These are phyloP conservation scores for Papilio gigon DNA, from an alignment of 2,888 invertebrate genomes.

Conservation along the genomic window DNA sequence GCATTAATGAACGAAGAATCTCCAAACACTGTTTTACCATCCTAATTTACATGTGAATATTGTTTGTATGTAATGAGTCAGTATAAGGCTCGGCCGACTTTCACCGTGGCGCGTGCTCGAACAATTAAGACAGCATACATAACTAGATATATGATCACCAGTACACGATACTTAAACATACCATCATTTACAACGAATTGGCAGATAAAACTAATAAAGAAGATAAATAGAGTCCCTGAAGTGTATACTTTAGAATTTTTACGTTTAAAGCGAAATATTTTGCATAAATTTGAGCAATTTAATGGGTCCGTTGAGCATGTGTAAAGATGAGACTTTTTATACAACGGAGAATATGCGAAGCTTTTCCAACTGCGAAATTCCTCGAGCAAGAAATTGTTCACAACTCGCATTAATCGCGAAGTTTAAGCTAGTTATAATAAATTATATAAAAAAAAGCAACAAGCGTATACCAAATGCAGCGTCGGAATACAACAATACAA, in stretches of 20 bases:
- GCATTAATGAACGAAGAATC: slow-evolving; percentile 50
- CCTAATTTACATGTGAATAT: slow-evolving; percentile 75
- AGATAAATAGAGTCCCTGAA: slow-evolving; percentile 3
- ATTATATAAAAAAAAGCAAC: slow-evolving; percentile 26
- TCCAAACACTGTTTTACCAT: slow-evolving; percentile 56
- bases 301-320: slow-evolving; percentile 50
- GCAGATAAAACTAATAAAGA: slow-evolving; percentile 9
- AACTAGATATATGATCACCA: slow-evolving; percentile 50
- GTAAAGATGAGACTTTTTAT: slow-evolving; percentile 53
- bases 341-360: slow-evolving; percentile 60
- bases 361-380: slow-evolving; percentile 53
- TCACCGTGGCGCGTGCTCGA: slow-evolving; percentile 69
- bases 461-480: slow-evolving; percentile 32
- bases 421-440: slow-evolving; percentile 40
- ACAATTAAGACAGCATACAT: slow-evolving; percentile 61
- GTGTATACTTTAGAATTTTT: slow-evolving; percentile 25
- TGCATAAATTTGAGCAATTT: slow-evolving; percentile 30
- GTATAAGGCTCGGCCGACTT: slow-evolving; percentile 71
- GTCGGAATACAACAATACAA: slow-evolving; percentile 31
- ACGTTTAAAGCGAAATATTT: slow-evolving; percentile 23
- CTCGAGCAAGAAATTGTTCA: slow-evolving; percentile 62
- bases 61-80: slow-evolving; percentile 75
- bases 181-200: slow-evolving; percentile 26
- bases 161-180: slow-evolving; percentile 2
- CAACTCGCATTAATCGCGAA: slow-evolving; percentile 63